Conservation (phyloP, 2,888 invertebrate species). For the Pilophorus perplexus region DNA sequence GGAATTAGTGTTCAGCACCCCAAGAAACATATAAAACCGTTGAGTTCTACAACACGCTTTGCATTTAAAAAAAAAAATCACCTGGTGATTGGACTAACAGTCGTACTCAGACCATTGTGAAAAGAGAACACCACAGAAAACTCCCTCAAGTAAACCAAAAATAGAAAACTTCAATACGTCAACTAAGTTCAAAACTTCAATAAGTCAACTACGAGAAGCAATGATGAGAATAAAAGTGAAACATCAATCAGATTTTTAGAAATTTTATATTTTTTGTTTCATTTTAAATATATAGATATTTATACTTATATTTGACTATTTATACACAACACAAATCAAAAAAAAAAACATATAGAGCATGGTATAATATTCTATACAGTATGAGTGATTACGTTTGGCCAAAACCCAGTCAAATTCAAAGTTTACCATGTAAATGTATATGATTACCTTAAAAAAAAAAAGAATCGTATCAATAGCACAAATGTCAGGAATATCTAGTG, state of each 20-base stretch:
- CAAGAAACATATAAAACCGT: no score
- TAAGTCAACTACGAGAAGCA: neutral
- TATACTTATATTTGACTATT: conserved; percentile 34
- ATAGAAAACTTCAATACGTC: no score
- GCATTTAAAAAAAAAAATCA: no score
- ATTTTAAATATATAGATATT: conserved; percentile 25
- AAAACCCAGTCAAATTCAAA: conserved; percentile 31
- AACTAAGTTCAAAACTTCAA: no score
- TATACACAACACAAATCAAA: conserved; percentile 33
- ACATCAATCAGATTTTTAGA: neutral
- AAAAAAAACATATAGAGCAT: no score
- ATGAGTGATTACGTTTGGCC: conserved; percentile 15
- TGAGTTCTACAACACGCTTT: no score
- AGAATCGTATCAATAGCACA: conserved; percentile 2
- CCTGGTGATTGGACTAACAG: no score
- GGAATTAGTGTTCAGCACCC: no score
- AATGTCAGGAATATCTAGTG: no score
- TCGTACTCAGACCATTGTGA: neutral
- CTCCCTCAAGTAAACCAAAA: no score
- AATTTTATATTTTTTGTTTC: conserved; percentile 35
- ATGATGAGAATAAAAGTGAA: neutral
- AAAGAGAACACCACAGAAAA: neutral
- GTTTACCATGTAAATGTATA: conserved; percentile 1
- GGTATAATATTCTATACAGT: conserved; percentile 22
- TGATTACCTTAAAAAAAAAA: conserved; percentile 10